Conservation (phyloP, 2,113 vertebrate species). For the Amphiprion percula region DNA sequence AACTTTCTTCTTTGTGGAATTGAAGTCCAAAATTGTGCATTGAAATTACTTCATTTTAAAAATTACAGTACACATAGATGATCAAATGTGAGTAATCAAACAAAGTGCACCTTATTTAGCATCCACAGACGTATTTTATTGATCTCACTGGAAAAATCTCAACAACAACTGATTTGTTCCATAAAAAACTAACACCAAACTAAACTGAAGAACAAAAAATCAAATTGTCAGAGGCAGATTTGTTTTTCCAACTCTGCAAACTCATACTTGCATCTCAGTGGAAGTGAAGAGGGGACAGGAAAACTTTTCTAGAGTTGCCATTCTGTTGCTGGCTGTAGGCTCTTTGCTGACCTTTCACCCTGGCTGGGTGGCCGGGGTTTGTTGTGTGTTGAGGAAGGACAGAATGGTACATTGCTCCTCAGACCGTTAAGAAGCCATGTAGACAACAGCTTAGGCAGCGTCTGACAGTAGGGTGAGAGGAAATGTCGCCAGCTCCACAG, state of each 20-base stretch:
- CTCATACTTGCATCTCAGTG: slow-evolving; percentile 3
- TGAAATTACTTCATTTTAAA: background rate
- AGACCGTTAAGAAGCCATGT: slow-evolving; percentile 68
- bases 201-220: background rate
- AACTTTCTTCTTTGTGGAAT: slow-evolving; percentile 1
- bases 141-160: background rate
- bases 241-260: slow-evolving; percentile 4
- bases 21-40: background rate
- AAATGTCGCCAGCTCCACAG: slow-evolving; percentile 53
- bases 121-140: background rate
- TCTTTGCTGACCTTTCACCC: slow-evolving; percentile 59
- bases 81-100: too few relatives aligned
- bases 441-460: slow-evolving; percentile 61
- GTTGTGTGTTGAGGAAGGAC: slow-evolving; percentile 63
- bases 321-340: slow-evolving; percentile 50
- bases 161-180: background rate
- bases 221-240: slow-evolving; percentile 4
- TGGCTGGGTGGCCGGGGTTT: slow-evolving; percentile 33
- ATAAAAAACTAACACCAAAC: background rate
- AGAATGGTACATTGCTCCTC: slow-evolving; percentile 67
- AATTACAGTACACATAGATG: background rate
- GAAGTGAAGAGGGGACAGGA: slow-evolving; percentile 34
- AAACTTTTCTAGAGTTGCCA: slow-evolving; percentile 47
- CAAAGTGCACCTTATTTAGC: too few relatives aligned
- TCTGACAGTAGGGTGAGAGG: slow-evolving; percentile 53